Evolutionary conservation across 2,888 invertebrate species (phyloP), one percentile per base, ranked within the genome.

Genomic region (Oscheius onirici): DNA sequence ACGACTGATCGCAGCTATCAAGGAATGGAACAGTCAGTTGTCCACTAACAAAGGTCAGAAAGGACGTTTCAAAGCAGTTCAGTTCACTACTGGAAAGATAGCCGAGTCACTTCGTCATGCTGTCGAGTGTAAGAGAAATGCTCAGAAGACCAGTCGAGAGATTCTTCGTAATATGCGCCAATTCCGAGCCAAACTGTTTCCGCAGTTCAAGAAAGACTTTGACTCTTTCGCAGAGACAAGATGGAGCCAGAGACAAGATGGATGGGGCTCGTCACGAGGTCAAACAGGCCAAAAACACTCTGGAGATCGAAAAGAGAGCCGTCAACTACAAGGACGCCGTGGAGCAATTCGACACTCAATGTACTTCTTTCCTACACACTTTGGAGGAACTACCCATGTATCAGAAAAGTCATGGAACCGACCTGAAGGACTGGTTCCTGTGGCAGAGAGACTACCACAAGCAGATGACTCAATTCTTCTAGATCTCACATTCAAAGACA

Each of bases 221-320:
- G 22, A 28, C 6, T 26, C 20, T 24, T 54, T 54, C 54, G 28
- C n/a, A n/a, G n/a, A 54, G 13, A 24, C 26, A 26, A n/a, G n/a
- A n/a, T n/a, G n/a, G n/a, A n/a, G 60, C 60, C 20, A 20, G 44
- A 17, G 46, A 49, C 28, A 34, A 26, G 58, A 80, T 81, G 81
- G 80, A 81, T 73, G 52, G 52, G 61, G 76, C 77, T 26, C 78
- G 80, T 44, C 72, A 76, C 61, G 78, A 79, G 20, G 77, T 82
- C 22, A 75, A 78, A 43, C 74, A 75, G 52, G 75, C 81, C 11
- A 80, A 81, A 66, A 81, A 77, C 43, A 81, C 81, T 51, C 78
- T 71, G 49, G 76, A 82, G 54, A 76, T 82, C 63, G 81, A 82
- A 73, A 81, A 82, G 52, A 77, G 76, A 41, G 81, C 78, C 15